Percentiles rank a stretch among this genome's conserved stretches.
These are phyloP conservation scores for Macrobrachium nipponense DNA, from an alignment of 1,140 invertebrate genomes.

Conservation along the genomic window DNA sequence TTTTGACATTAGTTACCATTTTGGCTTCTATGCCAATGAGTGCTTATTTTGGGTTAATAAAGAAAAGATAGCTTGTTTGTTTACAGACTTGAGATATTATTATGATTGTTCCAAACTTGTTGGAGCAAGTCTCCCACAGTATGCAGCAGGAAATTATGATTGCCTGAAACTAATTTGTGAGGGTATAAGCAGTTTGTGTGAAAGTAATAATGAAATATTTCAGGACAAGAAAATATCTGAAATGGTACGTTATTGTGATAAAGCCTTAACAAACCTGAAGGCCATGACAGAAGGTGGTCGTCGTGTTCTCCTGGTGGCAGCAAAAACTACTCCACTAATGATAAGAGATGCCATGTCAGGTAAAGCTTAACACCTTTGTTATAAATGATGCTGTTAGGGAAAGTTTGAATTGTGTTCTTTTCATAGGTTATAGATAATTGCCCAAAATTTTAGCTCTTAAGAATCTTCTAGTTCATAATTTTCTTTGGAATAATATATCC, in stretches of 20 bases:
- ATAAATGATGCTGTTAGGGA: neutral
- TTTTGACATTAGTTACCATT: too few species aligned
- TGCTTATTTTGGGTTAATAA: too few species aligned
- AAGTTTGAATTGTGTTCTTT: neutral
- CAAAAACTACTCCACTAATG: conserved; percentile 60
- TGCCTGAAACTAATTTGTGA: neutral
- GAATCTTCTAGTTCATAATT: too few species aligned
- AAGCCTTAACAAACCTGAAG: conserved; percentile 48
- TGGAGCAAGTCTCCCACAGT: neutral
- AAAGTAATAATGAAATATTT: neutral
- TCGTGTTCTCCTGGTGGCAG: conserved; percentile 57
- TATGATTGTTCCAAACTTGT: neutral
- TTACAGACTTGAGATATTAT: neutral
- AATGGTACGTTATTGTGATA: conserved; percentile 54
- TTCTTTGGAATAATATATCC: too few species aligned
- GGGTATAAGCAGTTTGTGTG: too few species aligned
- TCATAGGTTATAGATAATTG: neutral
- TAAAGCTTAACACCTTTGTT: neutral
- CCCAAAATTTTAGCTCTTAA: too few species aligned
- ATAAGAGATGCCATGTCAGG: conserved; percentile 63
- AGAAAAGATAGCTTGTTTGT: neutral
- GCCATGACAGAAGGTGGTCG: conserved; percentile 57
- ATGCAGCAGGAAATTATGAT: neutral
- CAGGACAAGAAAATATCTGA: conserved; percentile 51
- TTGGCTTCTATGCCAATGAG: neutral